Conservation (phyloP, 2,113 vertebrate species). For the Malurus elegans region DNA sequence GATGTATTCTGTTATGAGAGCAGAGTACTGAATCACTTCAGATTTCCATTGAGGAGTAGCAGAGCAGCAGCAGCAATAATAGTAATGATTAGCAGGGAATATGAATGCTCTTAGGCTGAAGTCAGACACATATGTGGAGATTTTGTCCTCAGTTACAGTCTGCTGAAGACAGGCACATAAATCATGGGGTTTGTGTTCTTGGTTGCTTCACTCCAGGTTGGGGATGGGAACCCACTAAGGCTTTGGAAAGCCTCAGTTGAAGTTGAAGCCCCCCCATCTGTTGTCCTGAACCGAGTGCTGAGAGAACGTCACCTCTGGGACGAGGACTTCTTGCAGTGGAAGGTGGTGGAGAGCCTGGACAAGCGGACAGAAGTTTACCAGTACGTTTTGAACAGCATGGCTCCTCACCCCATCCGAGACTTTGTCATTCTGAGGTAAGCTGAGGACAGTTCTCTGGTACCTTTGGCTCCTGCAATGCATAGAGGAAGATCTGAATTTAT, state of each 20-base stretch:
- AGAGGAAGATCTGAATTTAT: background rate
- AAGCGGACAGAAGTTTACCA: conserved; percentile 94
- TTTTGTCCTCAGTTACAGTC: background rate
- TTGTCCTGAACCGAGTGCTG: conserved; percentile 91
- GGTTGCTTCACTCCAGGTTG: conserved; percentile 77
- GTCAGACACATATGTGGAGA: background rate
- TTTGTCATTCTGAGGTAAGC: conserved; percentile 91
- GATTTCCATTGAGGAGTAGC: background rate
- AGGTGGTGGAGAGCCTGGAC: conserved; percentile 90
- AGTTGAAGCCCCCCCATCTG: conserved; percentile 92
- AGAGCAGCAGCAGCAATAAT: background rate
- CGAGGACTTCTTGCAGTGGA: conserved; percentile 94
- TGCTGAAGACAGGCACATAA: background rate
- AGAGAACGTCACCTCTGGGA: conserved; percentile 97
- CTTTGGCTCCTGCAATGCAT: background rate
- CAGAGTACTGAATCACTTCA: background rate
- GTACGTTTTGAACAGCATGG: conserved; percentile 91
- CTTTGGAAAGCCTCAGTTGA: conserved; percentile 92
- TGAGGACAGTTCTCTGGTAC: background rate
- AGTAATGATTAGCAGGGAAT: background rate
- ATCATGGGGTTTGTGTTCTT: background rate
- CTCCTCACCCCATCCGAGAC: conserved; percentile 91
- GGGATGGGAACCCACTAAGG: conserved; percentile 88
- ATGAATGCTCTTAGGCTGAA: background rate
- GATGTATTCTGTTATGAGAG: background rate